These are phyloP conservation scores for Jacana jacana DNA, from an alignment of 2,113 vertebrate species.

Conservation along the genomic window DNA sequence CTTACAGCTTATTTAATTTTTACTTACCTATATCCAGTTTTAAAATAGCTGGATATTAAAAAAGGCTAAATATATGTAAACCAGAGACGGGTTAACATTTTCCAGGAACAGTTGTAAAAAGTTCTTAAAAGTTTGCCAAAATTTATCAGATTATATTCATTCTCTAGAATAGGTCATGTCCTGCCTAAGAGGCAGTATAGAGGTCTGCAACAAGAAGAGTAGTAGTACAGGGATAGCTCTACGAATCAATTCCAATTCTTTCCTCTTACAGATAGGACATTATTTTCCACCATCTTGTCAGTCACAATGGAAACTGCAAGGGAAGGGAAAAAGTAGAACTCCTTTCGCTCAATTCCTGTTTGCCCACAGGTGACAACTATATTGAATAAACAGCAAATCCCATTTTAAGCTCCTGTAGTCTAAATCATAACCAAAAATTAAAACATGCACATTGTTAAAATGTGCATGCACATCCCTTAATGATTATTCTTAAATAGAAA, in stretches of 20 bases:
- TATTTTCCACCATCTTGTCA: background rate
- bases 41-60: background rate
- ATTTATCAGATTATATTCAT: background rate
- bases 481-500: background rate
- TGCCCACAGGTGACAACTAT: background rate
- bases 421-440: background rate
- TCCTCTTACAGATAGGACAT: background rate
- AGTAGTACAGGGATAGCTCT: background rate
- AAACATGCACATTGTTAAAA: background rate
- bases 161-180: background rate
- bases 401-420: background rate
- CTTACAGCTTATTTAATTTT: background rate
- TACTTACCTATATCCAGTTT: background rate
- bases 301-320: background rate
- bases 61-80: background rate
- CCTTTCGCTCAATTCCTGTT: background rate
- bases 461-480: accelerated
- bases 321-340: background rate
- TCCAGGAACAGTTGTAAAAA: background rate
- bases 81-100: background rate
- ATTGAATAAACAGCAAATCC: background rate
- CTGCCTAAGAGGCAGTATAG: background rate
- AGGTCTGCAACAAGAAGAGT: background rate
- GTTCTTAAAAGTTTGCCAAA: background rate
- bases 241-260: background rate